Conservation (phyloP, 2,888 invertebrate species). For the Chirona hameri region DNA sequence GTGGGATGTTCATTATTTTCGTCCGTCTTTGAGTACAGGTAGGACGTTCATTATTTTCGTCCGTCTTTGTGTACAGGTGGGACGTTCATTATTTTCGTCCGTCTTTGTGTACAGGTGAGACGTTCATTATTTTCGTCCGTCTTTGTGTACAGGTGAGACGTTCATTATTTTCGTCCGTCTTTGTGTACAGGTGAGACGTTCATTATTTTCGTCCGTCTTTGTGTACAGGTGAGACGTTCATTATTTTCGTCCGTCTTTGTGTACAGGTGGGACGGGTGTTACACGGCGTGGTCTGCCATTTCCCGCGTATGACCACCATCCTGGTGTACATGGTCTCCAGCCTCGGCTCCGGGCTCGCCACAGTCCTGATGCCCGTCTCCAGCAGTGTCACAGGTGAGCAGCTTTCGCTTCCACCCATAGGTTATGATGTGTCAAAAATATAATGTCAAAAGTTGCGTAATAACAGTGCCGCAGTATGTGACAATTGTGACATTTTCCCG, state of each 20-base stretch:
- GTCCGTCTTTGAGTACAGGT: no score
- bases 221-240: no score
- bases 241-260: not conserved
- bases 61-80: no score
- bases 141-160: no score
- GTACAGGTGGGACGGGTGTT: not conserved
- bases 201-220: no score
- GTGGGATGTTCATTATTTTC: no score
- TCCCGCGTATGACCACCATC: slow-evolving; percentile 7
- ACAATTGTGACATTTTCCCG: not conserved
- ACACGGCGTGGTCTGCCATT: slow-evolving; percentile 28
- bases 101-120: no score
- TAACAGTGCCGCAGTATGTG: not conserved
- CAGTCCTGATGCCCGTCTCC: slow-evolving; percentile 1
- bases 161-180: no score
- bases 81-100: no score
- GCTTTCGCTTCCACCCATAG: not conserved
- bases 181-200: no score
- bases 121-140: no score
- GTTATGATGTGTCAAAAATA: not conserved
- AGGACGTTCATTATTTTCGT: no score
- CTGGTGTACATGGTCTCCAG: slow-evolving; percentile 23
- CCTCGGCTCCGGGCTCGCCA: slow-evolving; percentile 6
- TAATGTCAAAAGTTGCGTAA: not conserved
- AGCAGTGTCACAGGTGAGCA: not conserved